Conservation (phyloP, 2,113 vertebrate species). For the Atrichornis clamosus region DNA sequence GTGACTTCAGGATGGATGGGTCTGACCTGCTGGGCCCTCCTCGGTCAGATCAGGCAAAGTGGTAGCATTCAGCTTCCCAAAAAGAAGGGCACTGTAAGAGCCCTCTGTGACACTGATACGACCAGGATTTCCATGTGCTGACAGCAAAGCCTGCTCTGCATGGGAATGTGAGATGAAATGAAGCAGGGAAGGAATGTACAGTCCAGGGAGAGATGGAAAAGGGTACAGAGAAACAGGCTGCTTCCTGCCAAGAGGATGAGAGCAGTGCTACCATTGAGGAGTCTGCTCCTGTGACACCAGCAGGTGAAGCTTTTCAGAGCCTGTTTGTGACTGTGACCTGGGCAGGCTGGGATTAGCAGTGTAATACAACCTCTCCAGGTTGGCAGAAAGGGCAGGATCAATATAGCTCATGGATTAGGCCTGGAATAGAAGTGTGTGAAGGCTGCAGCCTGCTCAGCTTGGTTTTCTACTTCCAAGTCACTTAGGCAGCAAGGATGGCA, state of each 20-base stretch:
- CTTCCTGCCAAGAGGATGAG: constrained; percentile 18
- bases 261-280: constrained; percentile 32
- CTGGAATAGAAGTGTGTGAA: constrained; percentile 28
- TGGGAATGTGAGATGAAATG: constrained; percentile 7
- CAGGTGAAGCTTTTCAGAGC: constrained; percentile 45
- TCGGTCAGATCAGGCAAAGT: neutral
- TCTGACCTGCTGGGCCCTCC: neutral
- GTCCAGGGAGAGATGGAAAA: constrained; percentile 16
- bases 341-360: constrained; percentile 46
- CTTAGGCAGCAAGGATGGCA: neutral
- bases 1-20: neutral
- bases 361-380: constrained; percentile 36
- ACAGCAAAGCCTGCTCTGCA: constrained; percentile 25
- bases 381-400: constrained; percentile 53
- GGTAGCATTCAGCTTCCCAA: neutral
- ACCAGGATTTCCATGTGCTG: constrained; percentile 3
- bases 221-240: constrained; percentile 3
- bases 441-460: constrained; percentile 9
- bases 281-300: constrained; percentile 32
- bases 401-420: constrained; percentile 46
- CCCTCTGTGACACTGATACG: neutral
- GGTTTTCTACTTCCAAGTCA: constrained; percentile 20
- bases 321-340: constrained; percentile 51
- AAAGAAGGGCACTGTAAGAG: neutral
- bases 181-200: constrained; percentile 42